Base-by-base conservation (phyloP, 2,113 vertebrate species). In the Etheostoma spectabile region DNA sequence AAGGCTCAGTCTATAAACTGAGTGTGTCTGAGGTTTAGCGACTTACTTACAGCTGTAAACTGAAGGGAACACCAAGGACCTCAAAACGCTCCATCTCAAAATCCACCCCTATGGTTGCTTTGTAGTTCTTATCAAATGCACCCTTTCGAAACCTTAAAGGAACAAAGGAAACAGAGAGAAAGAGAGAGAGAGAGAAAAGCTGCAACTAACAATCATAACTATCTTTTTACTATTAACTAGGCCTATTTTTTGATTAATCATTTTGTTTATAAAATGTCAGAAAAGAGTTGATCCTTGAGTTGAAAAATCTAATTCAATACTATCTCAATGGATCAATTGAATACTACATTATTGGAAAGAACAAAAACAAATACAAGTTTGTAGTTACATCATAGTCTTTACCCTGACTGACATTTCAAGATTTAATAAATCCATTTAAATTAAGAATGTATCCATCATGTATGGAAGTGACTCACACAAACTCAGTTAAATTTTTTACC, bases 31-130 rank as follows among this genome's bases (percentile, higher is more conserved):
- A 16, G 12, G 30, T 16, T 4, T 5, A 22, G 48, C 0, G 3
- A 8, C 22, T 55, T 56, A 97, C 98, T 97, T 86, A 99, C 98
- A 99, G 95, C 94, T 99, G 98, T 68, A 99, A 90, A 90, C 96
- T 98, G 94, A 98, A 99, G 38, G 98, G 98, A 63, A 98, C 92
- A 0, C 97, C 98, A 35, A 99, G 92, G 84, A 99, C 96, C 87
- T 99, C 97, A n/a, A 99, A 99, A 2, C 97, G 94, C 89, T 99
- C 98, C 97, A 99, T 98, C 93, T 98, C 98, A 49, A 99, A 99
- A 91, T 99, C 98, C 90, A 99, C 98, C 22, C 98, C 98, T 0
- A 99, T 98, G 83, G 98, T 99, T 0, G 98, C 97, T 89, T 98
- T 99, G 95, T 99, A 99, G 92, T 97, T 96, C 94, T 96, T 98